phyloP scores from a whole-genome alignment of 2,797 vertebrate species.

The Cossypha niveicapilla region DNA sequence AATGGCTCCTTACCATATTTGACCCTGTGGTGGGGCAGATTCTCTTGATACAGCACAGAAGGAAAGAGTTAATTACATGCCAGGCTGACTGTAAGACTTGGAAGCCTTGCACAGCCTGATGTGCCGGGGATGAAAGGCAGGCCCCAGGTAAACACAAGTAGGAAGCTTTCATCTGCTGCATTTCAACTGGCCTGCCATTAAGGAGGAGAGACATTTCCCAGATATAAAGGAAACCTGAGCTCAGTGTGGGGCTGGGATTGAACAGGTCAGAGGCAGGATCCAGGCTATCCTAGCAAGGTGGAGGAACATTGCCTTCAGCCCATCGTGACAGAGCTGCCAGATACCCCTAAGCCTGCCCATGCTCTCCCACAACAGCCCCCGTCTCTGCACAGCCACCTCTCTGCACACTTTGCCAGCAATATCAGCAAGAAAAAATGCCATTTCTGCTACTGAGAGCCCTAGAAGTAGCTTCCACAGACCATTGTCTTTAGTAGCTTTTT shows the following conservation, averaged over 20 bases:
- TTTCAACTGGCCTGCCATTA: neutral
- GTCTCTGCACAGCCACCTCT: neutral
- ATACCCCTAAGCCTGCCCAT: neutral
- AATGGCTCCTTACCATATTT: neutral
- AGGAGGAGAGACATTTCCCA: neutral
- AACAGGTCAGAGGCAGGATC: neutral
- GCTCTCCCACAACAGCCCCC: neutral
- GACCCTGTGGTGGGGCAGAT: conserved; percentile 15
- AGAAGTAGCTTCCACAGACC: neutral
- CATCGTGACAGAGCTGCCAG: neutral
- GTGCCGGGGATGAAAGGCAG: conserved; percentile 27
- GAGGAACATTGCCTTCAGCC: neutral
- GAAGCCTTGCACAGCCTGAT: neutral
- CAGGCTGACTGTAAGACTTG: neutral
- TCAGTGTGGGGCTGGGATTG: neutral
- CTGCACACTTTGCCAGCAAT: neutral
- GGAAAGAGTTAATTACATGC: conserved; percentile 52
- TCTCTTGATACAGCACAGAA: conserved; percentile 38
- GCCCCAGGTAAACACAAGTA: neutral
- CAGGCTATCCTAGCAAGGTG: accelerated
- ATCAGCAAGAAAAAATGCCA: neutral
- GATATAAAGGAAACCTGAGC: neutral
- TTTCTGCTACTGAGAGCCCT: neutral
- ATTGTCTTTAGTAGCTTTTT: neutral
- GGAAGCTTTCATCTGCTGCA: conserved; percentile 26